Base-by-base conservation (phyloP, 1,140 invertebrate genomes). In the Chironomus striatipennis region DNA sequence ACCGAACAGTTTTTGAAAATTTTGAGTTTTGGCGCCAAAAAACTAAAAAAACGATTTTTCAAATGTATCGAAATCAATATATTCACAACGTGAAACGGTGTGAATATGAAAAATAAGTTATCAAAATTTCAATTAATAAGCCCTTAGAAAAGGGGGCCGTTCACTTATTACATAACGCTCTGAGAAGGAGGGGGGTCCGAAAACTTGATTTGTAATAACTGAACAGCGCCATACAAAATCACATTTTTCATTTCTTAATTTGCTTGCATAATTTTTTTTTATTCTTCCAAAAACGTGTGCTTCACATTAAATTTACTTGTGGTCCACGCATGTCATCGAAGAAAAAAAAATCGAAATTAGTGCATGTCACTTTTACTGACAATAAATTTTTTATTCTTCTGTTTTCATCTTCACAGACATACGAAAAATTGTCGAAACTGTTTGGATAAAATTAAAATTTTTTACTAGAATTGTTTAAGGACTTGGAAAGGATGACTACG, bases 311-410 rank as follows among this genome's bases (percentile, higher is more conserved):
- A 34, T 34, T 57, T 15, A 15, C 47, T 57, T 57, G 47, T n/a
- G n/a, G n/a, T 34, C 24, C 24, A n/a, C 47, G 47, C 9, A 57
- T 57, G 47, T 57, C 47, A 57, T 57, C 47, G 47, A 57, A n/a
- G n/a, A n/a, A n/a, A n/a, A n/a, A n/a, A 1, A 34, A 57, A 57
- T 7, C 10, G 8, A 57, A 57, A 57, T 57, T 57, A 57, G 47
- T 57, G 47, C 47, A 57, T 57, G 47, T 57, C 47, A 57, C 47
- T 57, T 12, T 57, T n/a, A 57, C 47, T 57, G 47, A 57, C 15
- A 57, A 57, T 57, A n/a, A 57, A 5, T 57, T n/a, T 57, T 57
- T 57, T 4, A 12, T 57, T 12, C 12, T 57, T 57, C 47, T 57
- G 47, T 57, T 57, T 34, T 57, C 12, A 15, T n/a, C 47, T 57